phyloP scores from a whole-genome alignment of 1,140 invertebrate species.

The Pseudomyrmex concolor region DNA sequence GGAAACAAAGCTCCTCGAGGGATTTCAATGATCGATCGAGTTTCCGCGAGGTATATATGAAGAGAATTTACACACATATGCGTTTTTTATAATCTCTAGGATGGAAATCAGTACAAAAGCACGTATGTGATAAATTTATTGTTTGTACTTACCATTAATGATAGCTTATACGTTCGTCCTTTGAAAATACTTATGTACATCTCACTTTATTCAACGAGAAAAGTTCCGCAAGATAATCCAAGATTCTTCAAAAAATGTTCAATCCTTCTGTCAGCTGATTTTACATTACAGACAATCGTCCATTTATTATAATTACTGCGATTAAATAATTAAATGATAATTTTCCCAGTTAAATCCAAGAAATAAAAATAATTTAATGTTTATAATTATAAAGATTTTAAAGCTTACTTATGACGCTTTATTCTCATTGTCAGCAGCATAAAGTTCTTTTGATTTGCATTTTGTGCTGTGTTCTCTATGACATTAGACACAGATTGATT shows the following conservation, averaged over 20 bases:
- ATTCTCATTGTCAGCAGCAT: not conserved
- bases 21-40: conserved; percentile 25
- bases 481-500: not conserved
- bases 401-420: not conserved
- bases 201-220: conserved; percentile 17
- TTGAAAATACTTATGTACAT: conserved; percentile 12
- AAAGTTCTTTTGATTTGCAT: not conserved
- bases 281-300: conserved; percentile 45
- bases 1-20: not conserved
- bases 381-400: conserved; percentile 62
- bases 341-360: conserved; percentile 60
- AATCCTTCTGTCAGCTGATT: not conserved
- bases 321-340: conserved; percentile 41
- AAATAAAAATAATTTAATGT: conserved; percentile 33
- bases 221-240: conserved; percentile 13
- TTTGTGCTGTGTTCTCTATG: not conserved
- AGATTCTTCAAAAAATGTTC: not conserved
- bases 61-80: not conserved
- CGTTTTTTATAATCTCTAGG: not conserved
- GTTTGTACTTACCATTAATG: not conserved
- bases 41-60: not conserved
- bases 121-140: conserved; percentile 35
- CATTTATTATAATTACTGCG: conserved; percentile 56
- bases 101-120: no score
- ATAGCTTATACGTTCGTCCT: not conserved